Evolutionary conservation across 2,888 invertebrate species (phyloP), one percentile per base, ranked within the genome.

Genomic region (Ypsolopha sequella): DNA sequence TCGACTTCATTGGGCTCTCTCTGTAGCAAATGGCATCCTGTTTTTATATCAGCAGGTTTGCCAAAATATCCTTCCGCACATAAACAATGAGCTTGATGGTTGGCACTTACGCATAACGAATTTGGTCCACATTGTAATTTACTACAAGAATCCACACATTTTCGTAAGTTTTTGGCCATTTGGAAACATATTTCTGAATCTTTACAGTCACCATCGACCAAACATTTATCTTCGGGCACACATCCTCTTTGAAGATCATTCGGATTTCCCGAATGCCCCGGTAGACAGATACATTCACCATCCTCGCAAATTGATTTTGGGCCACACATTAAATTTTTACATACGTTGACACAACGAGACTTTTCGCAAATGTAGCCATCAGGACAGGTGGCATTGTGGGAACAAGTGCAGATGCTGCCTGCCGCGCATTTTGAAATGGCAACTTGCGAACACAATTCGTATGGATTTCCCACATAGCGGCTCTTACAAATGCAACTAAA

Each of bases 91-190:
- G 96, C 94, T 56, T 93, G 89, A 73, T 96, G 96, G 65, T 93
- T 92, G 63, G 94, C 91, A 11, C 93, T 91, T 7, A 95, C 90
- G 69, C 96, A 96, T 1, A 95, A 76, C 3, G 96, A 95, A 73
- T 96, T 96, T 0, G 96, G 95, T 9, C 96, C 96, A 69, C 96
- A 96, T 64, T 95, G 95, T 36, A 94, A 87, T 79, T 95, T 95
- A 57, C 92, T 92, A 66, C 96, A 97, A 0, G 93, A 94, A 68
- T 96, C 95, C 3, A 95, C 91, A 73, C 96, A 96, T 75, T 94
- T 94, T 51, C 96, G 88, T 4, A 91, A 72, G 35, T 92, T 93
- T 80, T 91, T 93, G 48, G 92, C 91, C 35, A 94, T 77, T 80
- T 95, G 95, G 80, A 96, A 95, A 72, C 96, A 97, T 64, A 96